phyloP scores from a whole-genome alignment of 2,888 invertebrate genomes.

The Drosophila mimetica region DNA sequence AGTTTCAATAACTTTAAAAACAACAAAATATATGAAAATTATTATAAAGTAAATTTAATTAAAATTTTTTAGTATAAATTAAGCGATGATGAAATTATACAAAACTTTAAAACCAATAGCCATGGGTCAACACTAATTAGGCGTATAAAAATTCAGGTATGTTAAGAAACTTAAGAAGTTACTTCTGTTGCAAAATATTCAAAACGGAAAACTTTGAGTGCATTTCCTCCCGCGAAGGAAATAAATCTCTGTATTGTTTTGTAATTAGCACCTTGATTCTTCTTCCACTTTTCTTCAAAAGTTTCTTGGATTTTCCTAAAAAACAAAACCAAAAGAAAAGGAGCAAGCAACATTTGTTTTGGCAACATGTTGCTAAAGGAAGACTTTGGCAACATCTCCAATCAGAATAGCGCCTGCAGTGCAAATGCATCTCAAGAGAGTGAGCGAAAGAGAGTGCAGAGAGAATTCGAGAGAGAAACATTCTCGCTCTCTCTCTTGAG shows the following conservation, averaged over 20 bases:
- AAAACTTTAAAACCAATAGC: neutral
- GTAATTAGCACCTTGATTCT: constrained; percentile 7
- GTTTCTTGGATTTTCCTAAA: neutral
- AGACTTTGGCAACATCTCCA: constrained; percentile 15
- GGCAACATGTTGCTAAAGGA: constrained; percentile 75
- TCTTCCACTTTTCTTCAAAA: neutral
- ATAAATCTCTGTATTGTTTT: constrained; percentile 5
- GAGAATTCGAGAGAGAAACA: neutral
- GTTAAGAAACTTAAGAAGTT: neutral
- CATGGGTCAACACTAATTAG: neutral
- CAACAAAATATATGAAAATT: too few relatives aligned
- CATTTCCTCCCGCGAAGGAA: neutral
- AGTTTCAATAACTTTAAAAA: too few relatives aligned
- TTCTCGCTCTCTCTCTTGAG: constrained; percentile 30
- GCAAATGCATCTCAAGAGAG: constrained; percentile 30
- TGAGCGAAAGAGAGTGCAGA: neutral
- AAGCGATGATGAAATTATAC: too few relatives aligned
- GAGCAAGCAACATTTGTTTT: neutral
- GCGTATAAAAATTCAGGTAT: neutral
- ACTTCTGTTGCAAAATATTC: neutral
- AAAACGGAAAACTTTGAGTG: constrained; percentile 4
- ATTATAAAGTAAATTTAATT: too few relatives aligned
- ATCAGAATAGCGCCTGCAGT: constrained; percentile 10
- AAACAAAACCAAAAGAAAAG: neutral
- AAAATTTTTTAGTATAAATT: too few relatives aligned